A percentile compares a stretch with the other conserved stretches of the same genome.
Evolutionary conservation across 2,888 invertebrate species (phyloP).

Genomic region (Cantharis lateralis): DNA sequence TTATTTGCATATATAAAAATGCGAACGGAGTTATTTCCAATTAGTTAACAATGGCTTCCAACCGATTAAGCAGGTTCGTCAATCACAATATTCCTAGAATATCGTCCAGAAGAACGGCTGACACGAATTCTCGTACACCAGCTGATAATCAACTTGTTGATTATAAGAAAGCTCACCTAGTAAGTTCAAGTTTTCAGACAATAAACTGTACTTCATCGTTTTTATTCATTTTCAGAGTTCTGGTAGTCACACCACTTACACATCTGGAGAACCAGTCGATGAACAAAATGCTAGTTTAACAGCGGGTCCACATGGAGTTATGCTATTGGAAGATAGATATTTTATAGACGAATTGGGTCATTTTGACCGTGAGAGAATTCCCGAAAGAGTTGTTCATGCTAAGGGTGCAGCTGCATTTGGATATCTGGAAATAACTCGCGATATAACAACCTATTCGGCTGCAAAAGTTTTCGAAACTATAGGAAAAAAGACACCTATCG

Average conservation of each 20-base stretch:
- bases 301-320: constrained; percentile 86
- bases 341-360: constrained; percentile 79
- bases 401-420: constrained; percentile 91
- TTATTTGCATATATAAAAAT: neutral
- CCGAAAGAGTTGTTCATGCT: constrained; percentile 95
- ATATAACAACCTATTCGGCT: constrained; percentile 78
- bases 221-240: neutral
- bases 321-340: constrained; percentile 82
- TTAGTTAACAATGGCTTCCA: neutral
- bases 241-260: constrained; percentile 67
- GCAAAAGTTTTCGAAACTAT: constrained; percentile 77
- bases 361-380: constrained; percentile 91
- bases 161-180: neutral
- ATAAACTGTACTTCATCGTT: neutral
- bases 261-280: constrained; percentile 81
- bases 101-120: neutral
- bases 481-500: constrained; percentile 80
- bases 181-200: neutral
- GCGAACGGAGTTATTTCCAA: neutral
- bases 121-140: neutral
- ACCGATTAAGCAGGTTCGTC: neutral
- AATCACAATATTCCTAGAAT: neutral
- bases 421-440: constrained; percentile 86
- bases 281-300: constrained; percentile 79
- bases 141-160: neutral